Evolutionary conservation across 2,888 invertebrate genomes (phyloP), one percentile per base, ranked within the genome.

Genomic region (Orthosia incerta): DNA sequence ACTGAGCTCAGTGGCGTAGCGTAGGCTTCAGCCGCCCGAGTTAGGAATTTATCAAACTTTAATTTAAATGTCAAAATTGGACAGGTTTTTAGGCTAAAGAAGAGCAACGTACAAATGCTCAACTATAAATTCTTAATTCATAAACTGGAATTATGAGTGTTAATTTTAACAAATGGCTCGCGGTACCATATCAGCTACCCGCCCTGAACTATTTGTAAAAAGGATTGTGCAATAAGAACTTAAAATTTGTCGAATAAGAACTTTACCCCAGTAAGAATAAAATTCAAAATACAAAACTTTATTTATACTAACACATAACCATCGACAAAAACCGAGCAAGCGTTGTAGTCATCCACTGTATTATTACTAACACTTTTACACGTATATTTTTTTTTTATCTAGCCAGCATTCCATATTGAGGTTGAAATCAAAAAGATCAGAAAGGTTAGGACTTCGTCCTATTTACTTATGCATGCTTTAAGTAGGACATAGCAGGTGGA

Each of bases 321-420:
- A 39, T 61, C 45, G 9, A 18, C 45, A 55, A 63, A 13, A 2
- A 18, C n/a, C 57, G 71, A 71, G 71, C 63, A 82, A 82, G 13
- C 18, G 3, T 68, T 65, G 45, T 72, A 61, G 60, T n/a, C 63
- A 4, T 39, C 39, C 15, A 31, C 16, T 69, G 63, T 53, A 39
- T 50, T 70, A 78, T 68, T 70, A 84, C 84, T 84, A 84, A 84
- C 82, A 83, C 79, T 69, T 69, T 77, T 65, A 80, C 83, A 74
- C 76, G 59, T 71, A 66, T n/a, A n/a, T n/a, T n/a, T 71, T 71
- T 65, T 74, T 83, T 84, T 77, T 77, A 82, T 84, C 84, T 76
- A 84, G 82, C 84, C 84, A 84, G 84, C 84, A 73, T 82, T 82
- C 66, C 56, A 48, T 64, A 79, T 74, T 70, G 65, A 84, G 64